These are phyloP conservation scores for Vimba vimba DNA, from an alignment of 2,113 vertebrate genomes.

Conservation along the genomic window DNA sequence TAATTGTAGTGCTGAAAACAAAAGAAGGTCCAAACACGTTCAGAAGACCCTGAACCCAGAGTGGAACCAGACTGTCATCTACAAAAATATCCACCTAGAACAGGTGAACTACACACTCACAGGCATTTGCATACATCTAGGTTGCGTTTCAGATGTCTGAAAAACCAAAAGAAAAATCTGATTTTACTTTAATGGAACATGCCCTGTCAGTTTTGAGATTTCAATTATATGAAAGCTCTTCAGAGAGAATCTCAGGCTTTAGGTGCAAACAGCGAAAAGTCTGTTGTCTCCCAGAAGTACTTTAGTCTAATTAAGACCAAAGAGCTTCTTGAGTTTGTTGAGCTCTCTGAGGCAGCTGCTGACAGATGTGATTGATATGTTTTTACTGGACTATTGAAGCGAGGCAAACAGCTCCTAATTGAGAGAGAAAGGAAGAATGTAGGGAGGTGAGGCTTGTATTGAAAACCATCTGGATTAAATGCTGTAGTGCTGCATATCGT, in stretches of 20 bases:
- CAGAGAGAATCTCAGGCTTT: constrained; percentile 37
- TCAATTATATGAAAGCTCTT: constrained; percentile 51
- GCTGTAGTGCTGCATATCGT: background rate
- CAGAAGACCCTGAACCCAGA: constrained; percentile 96
- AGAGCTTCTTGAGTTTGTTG: constrained; percentile 40
- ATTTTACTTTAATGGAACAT: constrained; percentile 20
- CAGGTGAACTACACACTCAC: constrained; percentile 78
- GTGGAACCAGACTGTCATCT: constrained; percentile 99
- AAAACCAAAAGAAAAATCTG: constrained; percentile 1
- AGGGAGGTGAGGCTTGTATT: constrained; percentile 1
- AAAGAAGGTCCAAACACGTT: constrained; percentile 90
- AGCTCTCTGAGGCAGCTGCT: constrained; percentile 38
- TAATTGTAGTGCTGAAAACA: constrained; percentile 90
- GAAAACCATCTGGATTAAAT: constrained; percentile 36
- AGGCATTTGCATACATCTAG: background rate
- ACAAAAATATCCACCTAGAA: constrained; percentile 96
- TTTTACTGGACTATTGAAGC: constrained; percentile 40
- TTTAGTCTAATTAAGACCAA: constrained; percentile 52
- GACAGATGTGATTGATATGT: constrained; percentile 45
- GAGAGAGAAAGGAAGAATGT: constrained; percentile 48
- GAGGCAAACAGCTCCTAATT: constrained; percentile 43
- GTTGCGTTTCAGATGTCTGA: background rate
- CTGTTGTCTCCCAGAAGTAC: constrained; percentile 49
- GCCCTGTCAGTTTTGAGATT: constrained; percentile 34
- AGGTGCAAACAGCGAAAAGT: constrained; percentile 38